Conservation (phyloP, 2,797 vertebrate genomes). For the Ataeniobius toweri region DNA sequence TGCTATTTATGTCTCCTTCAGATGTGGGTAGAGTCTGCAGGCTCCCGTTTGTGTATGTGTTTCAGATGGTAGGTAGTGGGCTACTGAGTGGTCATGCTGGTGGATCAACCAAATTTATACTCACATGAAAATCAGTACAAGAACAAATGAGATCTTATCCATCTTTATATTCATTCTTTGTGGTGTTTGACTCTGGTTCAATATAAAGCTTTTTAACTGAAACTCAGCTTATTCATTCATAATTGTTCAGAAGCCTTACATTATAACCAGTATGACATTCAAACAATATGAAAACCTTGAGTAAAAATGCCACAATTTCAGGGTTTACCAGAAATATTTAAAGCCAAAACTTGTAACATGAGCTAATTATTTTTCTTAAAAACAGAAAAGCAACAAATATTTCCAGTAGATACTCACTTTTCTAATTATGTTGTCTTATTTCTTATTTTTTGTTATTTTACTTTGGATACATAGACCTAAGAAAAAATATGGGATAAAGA, state of each 20-base stretch:
- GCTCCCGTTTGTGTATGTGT: slow-evolving; percentile 28
- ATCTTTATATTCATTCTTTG: slow-evolving; percentile 27
- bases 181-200: neutral
- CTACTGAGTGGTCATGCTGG: slow-evolving; percentile 30
- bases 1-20: slow-evolving; percentile 42
- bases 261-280: too few relatives aligned
- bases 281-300: neutral
- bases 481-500: neutral
- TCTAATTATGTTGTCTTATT: neutral
- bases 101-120: slow-evolving; percentile 39
- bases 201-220: neutral
- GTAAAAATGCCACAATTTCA: neutral
- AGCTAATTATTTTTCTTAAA: neutral
- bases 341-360: neutral
- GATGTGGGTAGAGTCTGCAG: slow-evolving; percentile 38
- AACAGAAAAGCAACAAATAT: neutral
- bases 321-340: too few relatives aligned
- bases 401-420: neutral
- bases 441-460: neutral
- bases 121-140: slow-evolving; percentile 13
- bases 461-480: neutral
- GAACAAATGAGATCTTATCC: slow-evolving; percentile 38
- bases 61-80: slow-evolving; percentile 48
- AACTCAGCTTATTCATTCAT: slow-evolving; percentile 41
- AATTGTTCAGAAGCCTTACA: slow-evolving; percentile 54